Percentiles rank a stretch among this genome's conserved stretches.
phyloP scores from a whole-genome alignment of 2,888 invertebrate genomes.

The Mesorhabditis spiculigera region DNA sequence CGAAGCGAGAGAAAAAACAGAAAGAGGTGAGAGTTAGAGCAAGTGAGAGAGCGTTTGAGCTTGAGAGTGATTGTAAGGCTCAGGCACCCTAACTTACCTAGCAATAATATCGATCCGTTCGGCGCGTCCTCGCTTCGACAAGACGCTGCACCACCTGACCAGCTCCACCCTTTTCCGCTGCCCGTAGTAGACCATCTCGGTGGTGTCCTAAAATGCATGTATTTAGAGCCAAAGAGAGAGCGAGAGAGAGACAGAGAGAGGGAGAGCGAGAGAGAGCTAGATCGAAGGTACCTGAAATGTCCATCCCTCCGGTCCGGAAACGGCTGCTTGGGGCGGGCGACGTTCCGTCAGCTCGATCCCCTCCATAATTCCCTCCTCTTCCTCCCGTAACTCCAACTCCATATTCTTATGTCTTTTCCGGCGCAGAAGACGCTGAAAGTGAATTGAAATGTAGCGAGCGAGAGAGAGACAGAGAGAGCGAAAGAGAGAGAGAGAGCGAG shows the following conservation, averaged over 20 bases:
- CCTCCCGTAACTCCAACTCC: constrained; percentile 36
- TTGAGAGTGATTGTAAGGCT: not conserved
- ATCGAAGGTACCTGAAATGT: constrained; percentile 25
- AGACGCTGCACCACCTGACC: constrained; percentile 54
- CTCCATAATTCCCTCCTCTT: constrained; percentile 25
- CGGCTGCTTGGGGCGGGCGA: constrained; percentile 21
- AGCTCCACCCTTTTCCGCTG: constrained; percentile 55
- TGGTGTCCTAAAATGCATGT: constrained; percentile 29
- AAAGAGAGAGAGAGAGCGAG: too few relatives aligned
- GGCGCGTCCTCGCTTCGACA: constrained; percentile 52
- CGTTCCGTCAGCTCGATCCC: constrained; percentile 17
- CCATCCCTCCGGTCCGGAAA: constrained; percentile 37
- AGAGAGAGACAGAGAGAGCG: not conserved
- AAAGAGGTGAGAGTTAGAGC: too few relatives aligned
- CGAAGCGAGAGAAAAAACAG: too few relatives aligned
- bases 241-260: not conserved
- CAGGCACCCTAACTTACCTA: constrained; percentile 33
- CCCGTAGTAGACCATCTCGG: constrained; percentile 48
- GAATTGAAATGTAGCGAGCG: not conserved
- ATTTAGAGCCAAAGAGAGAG: not conserved
- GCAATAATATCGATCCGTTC: constrained; percentile 57
- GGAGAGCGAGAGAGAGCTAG: too few relatives aligned
- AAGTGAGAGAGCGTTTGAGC: too few relatives aligned
- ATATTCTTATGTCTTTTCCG: constrained; percentile 33
- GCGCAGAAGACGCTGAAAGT: constrained; percentile 37